phyloP scores from a whole-genome alignment of 2,113 vertebrate species.

The Suncus etruscus region DNA sequence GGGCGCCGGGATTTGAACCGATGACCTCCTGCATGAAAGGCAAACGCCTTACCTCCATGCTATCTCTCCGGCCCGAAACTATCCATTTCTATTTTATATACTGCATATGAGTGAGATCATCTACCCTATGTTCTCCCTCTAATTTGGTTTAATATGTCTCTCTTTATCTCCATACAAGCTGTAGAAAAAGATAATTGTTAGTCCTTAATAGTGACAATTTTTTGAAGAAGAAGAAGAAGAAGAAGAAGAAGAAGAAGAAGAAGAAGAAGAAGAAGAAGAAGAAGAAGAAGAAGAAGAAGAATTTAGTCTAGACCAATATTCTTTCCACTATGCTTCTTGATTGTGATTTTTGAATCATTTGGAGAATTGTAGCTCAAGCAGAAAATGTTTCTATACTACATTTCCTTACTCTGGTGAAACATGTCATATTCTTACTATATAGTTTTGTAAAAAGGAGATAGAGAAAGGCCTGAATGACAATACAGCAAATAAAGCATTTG shows the following conservation, averaged over 20 bases:
- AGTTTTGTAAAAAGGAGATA: neutral
- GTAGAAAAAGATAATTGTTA: no score
- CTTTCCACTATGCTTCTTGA: neutral
- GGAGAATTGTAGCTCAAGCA: neutral
- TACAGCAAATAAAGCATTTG: no score
- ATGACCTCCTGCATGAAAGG: no score
- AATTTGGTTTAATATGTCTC: neutral
- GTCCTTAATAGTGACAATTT: neutral
- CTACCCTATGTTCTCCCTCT: no score
- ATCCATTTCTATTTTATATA: no score
- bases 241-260: neutral
- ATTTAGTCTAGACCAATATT: neutral
- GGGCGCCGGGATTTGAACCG: no score
- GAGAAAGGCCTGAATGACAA: no score
- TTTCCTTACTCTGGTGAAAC: neutral
- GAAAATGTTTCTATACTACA: neutral
- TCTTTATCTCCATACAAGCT: neutral
- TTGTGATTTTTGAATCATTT: slow-evolving; percentile 45
- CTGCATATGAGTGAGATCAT: no score
- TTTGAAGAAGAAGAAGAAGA: neutral
- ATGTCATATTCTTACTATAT: neutral
- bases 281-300: neutral
- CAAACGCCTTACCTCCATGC: no score
- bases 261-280: no score
- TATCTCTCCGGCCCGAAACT: no score